These are phyloP conservation scores for Drosophila sp. DNA, from an alignment of 1,140 invertebrate genomes.

Conservation along the genomic window DNA sequence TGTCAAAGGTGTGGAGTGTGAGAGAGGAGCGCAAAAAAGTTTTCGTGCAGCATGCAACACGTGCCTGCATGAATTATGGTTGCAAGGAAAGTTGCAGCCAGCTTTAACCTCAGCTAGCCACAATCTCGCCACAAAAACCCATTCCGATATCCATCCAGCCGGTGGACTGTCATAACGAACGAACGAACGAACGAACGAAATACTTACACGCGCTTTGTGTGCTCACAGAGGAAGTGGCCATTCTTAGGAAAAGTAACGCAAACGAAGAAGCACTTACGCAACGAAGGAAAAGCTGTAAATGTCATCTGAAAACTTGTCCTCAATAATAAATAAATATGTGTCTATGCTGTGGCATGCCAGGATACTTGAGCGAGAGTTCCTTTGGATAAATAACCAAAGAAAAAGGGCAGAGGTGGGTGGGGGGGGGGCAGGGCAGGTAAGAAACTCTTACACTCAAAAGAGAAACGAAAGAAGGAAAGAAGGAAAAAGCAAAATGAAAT, in stretches of 20 bases:
- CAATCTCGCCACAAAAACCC: conserved; percentile 2
- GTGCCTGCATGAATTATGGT: conserved; percentile 70
- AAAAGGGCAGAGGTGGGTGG: not conserved
- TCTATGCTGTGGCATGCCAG: conserved; percentile 72
- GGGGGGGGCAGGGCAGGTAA: conserved; percentile 44
- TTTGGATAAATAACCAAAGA: conserved; percentile 28
- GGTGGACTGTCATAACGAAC: conserved; percentile 35
- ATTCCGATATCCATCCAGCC: not conserved
- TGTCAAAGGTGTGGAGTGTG: conserved; percentile 7
- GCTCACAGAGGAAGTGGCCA: not conserved
- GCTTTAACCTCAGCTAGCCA: conserved; percentile 42
- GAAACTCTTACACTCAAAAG: conserved; percentile 45
- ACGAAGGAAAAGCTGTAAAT: conserved; percentile 49
- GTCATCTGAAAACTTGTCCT: conserved; percentile 33
- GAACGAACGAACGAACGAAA: conserved; percentile 47
- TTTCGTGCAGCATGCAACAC: conserved; percentile 78
- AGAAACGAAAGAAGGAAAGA: conserved; percentile 9
- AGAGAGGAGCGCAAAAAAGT: conserved; percentile 15
- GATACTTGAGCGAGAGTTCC: conserved; percentile 31
- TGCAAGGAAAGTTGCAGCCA: conserved; percentile 31
- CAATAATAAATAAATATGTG: conserved; percentile 81
- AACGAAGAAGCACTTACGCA: conserved; percentile 72
- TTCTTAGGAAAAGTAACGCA: conserved; percentile 58
- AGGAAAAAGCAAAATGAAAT: conserved; percentile 37
- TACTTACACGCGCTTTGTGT: conserved; percentile 60